Conservation (phyloP, 1,140 invertebrate species). For the Bombus impatiens region DNA sequence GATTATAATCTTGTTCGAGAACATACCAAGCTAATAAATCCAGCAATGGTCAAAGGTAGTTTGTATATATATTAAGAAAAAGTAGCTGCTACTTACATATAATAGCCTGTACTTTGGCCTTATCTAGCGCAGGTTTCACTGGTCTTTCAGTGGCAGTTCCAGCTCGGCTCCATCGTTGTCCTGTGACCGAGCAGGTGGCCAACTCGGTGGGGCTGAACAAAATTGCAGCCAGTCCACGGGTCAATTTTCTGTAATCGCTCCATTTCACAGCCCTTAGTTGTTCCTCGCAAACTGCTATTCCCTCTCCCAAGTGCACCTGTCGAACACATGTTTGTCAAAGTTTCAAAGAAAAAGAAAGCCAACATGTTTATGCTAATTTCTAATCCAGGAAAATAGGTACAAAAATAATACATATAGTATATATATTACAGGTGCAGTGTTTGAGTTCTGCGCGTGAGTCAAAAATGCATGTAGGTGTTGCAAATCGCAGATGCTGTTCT, state of each 20-base stretch:
- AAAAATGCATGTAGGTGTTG: no score
- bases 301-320: slow-evolving; percentile 88
- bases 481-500: no score
- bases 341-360: neutral
- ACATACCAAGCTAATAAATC: neutral
- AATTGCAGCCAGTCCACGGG: slow-evolving; percentile 87
- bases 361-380: neutral
- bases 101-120: slow-evolving; percentile 88
- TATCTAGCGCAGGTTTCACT: slow-evolving; percentile 88
- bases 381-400: no score
- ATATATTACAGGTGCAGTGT: no score
- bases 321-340: slow-evolving; percentile 13
- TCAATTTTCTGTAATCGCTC: slow-evolving; percentile 89
- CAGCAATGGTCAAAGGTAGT: neutral
- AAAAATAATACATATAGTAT: no score
- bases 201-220: slow-evolving; percentile 88
- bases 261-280: slow-evolving; percentile 87
- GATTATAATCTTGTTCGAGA: no score
- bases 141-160: slow-evolving; percentile 86
- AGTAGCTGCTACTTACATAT: slow-evolving; percentile 83
- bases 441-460: no score
- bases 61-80: neutral
- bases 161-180: slow-evolving; percentile 88
- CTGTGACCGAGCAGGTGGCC: slow-evolving; percentile 88
- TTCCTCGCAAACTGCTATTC: slow-evolving; percentile 87